Evolutionary conservation across 1,140 invertebrate genomes (phyloP).

Genomic region (Amyelois transitella): DNA sequence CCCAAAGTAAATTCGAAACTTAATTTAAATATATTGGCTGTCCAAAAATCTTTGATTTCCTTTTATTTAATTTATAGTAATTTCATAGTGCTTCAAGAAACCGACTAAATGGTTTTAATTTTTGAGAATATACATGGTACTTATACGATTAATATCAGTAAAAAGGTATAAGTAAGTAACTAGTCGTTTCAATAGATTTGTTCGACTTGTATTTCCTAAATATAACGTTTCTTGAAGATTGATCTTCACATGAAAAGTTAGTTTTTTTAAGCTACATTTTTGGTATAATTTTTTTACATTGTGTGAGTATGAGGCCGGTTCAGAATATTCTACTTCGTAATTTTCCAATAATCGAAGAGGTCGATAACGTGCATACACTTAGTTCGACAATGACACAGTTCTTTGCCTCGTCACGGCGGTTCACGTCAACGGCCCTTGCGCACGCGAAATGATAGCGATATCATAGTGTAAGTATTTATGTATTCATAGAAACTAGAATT

Average conservation of each 20-base stretch:
- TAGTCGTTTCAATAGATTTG: too few species aligned
- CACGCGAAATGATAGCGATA: conserved; percentile 13
- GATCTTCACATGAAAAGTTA: neutral
- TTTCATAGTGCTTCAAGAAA: too few species aligned
- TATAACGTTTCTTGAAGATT: neutral
- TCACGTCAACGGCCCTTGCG: conserved; percentile 33
- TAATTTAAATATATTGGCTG: too few species aligned
- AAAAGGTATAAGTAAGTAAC: too few species aligned
- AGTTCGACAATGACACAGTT: conserved; percentile 66
- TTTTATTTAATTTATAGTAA: too few species aligned
- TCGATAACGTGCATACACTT: conserved; percentile 58
- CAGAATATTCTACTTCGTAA: conserved; percentile 14
- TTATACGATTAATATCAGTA: too few species aligned
- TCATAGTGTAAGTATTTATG: neutral
- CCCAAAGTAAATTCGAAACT: too few species aligned
- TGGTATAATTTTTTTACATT: neutral
- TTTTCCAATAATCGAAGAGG: conserved; percentile 59
- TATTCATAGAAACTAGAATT: too few species aligned
- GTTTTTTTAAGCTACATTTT: neutral
- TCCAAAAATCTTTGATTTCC: too few species aligned
- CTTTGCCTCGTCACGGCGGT: conserved; percentile 44
- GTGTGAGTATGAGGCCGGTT: neutral
- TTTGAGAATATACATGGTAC: too few species aligned
- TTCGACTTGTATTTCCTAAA: too few species aligned
- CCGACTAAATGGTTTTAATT: too few species aligned